Percentiles rank a stretch among this genome's conserved stretches.
Evolutionary conservation across 2,888 invertebrate species (phyloP).

Genomic region (Agrypnus murinus): DNA sequence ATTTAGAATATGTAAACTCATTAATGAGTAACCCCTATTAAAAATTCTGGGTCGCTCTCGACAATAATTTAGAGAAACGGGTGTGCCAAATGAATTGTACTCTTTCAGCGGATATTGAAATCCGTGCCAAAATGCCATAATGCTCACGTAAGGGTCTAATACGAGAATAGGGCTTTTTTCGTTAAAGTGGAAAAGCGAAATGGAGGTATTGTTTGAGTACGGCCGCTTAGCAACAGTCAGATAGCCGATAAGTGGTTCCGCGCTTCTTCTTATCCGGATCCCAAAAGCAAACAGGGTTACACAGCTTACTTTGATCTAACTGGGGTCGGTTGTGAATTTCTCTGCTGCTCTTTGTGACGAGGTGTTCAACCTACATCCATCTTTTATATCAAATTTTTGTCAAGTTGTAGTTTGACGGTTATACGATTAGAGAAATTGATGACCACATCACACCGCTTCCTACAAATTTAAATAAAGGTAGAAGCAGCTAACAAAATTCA

Average conservation of each 20-base stretch:
- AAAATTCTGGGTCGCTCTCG: conserved; percentile 47
- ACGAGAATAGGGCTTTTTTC: conserved; percentile 45
- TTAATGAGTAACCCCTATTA: conserved; percentile 48
- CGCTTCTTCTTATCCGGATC: conserved; percentile 47
- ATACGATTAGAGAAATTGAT: conserved; percentile 43
- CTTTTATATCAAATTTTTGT: conserved; percentile 48
- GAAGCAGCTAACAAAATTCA: conserved; percentile 34
- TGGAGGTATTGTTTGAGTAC: conserved; percentile 49
- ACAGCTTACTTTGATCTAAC: conserved; percentile 50
- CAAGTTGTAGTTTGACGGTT: conserved; percentile 42
- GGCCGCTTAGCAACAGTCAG: conserved; percentile 50
- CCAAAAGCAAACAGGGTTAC: conserved; percentile 48
- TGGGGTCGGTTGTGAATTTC: conserved; percentile 33
- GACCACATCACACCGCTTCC: conserved; percentile 40
- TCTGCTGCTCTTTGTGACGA: conserved; percentile 25
- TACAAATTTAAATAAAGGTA: conserved; percentile 46
- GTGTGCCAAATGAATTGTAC: conserved; percentile 50
- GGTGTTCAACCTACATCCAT: conserved; percentile 42
- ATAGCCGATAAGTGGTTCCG: conserved; percentile 50
- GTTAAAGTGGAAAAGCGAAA: conserved; percentile 47
- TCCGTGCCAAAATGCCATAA: conserved; percentile 50
- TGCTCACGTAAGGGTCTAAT: conserved; percentile 46
- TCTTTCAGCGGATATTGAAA: conserved; percentile 50
- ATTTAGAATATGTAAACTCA: conserved; percentile 46
- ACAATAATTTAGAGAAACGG: conserved; percentile 50